Base-by-base conservation (phyloP, 2,797 vertebrate species). In the Anas acuta region DNA sequence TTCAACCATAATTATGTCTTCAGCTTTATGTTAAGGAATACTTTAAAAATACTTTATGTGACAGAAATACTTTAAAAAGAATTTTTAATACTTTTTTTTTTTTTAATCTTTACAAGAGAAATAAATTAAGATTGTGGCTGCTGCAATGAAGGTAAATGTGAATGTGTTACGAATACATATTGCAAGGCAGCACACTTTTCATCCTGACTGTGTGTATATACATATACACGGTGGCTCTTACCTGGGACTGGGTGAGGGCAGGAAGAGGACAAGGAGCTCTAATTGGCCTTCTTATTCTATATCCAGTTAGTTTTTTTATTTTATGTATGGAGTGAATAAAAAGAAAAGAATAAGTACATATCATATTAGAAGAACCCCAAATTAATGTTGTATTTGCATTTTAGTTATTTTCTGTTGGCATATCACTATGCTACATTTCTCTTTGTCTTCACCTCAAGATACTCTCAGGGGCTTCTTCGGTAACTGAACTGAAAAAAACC, bases 201-300 rank as follows among this genome's bases (percentile, higher is more conserved):
- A 73, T 22, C 17, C 9, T 47, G n/a, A 20, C 32, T 30, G 32
- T n/a, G 32, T 57, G 12, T 19, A 20, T 32, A 56, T 56, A 49
- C 22, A 23, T 0, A 49, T 1, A 49, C 22, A 12, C 12, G 1
- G 11, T 13, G 47, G 62, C 3, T 30, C 23, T 2, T 49, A 51
- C 49, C 23, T 51, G 49, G 17, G 25, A 92, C 92, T 90, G 96
- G 61, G 93, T 82, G 92, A 71, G 93, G 64, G 97, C 92, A 96
- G 97, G 65, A 96, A 96, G 13, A 87, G 95, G 32, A 92, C 86
- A 92, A 91, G 95, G 90, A 96, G 93, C 96, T 92, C 93, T 93
- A 82, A 95, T 90, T 91, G 95, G 47, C 72, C 87, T 96, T 94
- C 92, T 95, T 93, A 96, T 96, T 95, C 97, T 94, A 66, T 32